Evolutionary conservation across 2,888 invertebrate species (phyloP), one percentile per base, ranked within the genome.

Genomic region (Psylliodes chrysocephalus): DNA sequence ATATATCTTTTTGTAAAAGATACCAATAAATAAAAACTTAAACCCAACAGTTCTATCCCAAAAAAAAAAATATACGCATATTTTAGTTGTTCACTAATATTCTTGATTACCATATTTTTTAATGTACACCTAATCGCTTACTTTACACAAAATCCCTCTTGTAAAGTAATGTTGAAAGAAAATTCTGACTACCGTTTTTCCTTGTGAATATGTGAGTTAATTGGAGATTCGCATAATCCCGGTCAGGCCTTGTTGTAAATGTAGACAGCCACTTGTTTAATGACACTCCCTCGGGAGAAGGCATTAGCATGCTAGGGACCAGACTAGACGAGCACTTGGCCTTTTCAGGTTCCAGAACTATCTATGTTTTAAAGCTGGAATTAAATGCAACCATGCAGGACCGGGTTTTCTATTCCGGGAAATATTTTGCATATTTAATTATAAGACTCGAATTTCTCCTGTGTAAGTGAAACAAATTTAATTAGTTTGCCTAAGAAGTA

Each of bases 231-330:
- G 49, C 59, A 67, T 69, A 70, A 67, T 67, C 66, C 70, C 44
- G 57, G 62, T 69, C 72, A 67, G 71, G 47, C 25, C 67, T 74
- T 73, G 75, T 74, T 75, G 77, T 77, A 74, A 78, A 78, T 76
- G 77, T 76, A 77, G 78, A 78, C 78, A 78, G 78, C 77, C 75
- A 80, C 77, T 80, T 79, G 79, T 79, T 79, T 79, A 79, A 80
- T 80, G 79, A 79, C 78, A 77, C 77, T 79, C 79, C 77, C 77
- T 65, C 66, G 75, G 76, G 80, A 71, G 71, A 75, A 74, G 75
- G 76, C 76, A 79, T 81, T 81, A 80, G 77, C 79, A 79, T 79
- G 78, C 77, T 74, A 63, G 66, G 68, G 65, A 67, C 66, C 62
- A 68, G 67, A 56, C 66, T 57, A 67, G 61, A 47, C 40, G 60